Conservation (phyloP, 2,888 invertebrate species). For the Eledona agricola region DNA sequence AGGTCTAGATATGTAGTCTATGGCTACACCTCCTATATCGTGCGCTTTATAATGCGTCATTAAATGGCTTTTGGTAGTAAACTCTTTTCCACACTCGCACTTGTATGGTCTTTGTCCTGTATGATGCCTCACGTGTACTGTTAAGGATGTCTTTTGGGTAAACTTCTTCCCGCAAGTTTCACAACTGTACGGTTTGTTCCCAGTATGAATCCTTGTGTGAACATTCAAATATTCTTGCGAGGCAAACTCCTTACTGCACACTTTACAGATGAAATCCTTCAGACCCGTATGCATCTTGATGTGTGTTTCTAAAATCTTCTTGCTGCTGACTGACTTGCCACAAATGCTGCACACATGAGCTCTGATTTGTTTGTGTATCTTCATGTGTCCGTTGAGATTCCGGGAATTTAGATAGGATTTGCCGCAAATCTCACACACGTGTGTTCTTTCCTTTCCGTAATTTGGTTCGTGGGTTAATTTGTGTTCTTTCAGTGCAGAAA, state of each 20-base stretch:
- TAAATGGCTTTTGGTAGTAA: constrained; percentile 67
- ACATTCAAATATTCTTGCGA: constrained; percentile 63
- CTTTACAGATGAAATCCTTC: constrained; percentile 51
- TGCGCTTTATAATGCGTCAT: constrained; percentile 67
- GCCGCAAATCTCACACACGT: constrained; percentile 61
- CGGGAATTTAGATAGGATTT: constrained; percentile 60
- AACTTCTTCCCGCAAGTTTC: constrained; percentile 68
- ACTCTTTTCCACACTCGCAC: constrained; percentile 68
- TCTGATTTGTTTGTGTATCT: constrained; percentile 44
- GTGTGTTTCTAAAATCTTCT: constrained; percentile 56
- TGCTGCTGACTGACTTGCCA: constrained; percentile 58
- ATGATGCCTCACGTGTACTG: constrained; percentile 66
- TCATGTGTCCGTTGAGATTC: constrained; percentile 54
- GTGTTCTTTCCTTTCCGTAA: constrained; percentile 49
- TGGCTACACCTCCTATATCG: constrained; percentile 59
- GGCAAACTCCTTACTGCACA: constrained; percentile 53
- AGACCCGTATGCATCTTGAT: constrained; percentile 60
- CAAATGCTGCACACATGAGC: constrained; percentile 56
- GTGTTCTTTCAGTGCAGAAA: constrained; percentile 52
- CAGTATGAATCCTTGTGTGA: constrained; percentile 68
- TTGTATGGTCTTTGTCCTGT: constrained; percentile 67
- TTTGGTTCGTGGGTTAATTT: constrained; percentile 49
- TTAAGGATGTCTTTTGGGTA: constrained; percentile 67
- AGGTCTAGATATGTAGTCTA: constrained; percentile 51
- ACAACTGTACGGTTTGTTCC: constrained; percentile 67